Evolutionary conservation across 2,888 invertebrate genomes (phyloP), one percentile per base, ranked within the genome.

Genomic region (Cacoxenus indagator): DNA sequence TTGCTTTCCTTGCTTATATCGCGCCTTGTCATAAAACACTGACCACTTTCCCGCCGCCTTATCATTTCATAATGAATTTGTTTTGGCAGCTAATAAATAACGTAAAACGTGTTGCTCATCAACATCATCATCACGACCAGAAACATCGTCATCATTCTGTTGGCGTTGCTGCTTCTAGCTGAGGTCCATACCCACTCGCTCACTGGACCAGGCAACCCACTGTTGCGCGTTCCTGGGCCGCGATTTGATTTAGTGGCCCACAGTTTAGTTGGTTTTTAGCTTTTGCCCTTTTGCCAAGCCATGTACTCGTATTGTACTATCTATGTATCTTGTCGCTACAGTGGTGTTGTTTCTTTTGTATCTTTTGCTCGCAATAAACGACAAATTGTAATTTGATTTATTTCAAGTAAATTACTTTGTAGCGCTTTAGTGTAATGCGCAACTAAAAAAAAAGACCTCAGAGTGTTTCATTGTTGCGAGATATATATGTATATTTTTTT

Each of bases 351-450:
- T 54, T 1, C 11, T 22, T 43, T 43, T 11, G 45, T 45, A 45
- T 11, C 61, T 62, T 22, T 62, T 43, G 61, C 22, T 24, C 27
- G 43, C 62, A 57, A 55, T 76, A 70, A 69, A 75, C 75, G 81
- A 82, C 84, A 82, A 82, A 82, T 82, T 82, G 84, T 84, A 83
- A 78, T 82, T 82, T 82, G 84, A 84, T 82, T 84, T 81, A 82
- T 84, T 77, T 83, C 67, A 72, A 68, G 46, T 73, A 72, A 78
- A 73, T 83, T 76, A 73, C 77, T 78, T 77, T 75, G 81, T 77
- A 77, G 76, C 22, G n/a, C 45, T 62, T 51, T 51, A 62, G 14
- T 22, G n/a, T 2, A 43, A 22, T 14, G n/a, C n/a, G 6, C 6
- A 48, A 48, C 48, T n/a, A n/a, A 9, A 48, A 48, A 48, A n/a